A percentile compares a stretch with the other conserved stretches of the same genome.
These are phyloP conservation scores for Propithecus coquereli DNA, from an alignment of 2,113 vertebrate genomes.

Conservation along the genomic window DNA sequence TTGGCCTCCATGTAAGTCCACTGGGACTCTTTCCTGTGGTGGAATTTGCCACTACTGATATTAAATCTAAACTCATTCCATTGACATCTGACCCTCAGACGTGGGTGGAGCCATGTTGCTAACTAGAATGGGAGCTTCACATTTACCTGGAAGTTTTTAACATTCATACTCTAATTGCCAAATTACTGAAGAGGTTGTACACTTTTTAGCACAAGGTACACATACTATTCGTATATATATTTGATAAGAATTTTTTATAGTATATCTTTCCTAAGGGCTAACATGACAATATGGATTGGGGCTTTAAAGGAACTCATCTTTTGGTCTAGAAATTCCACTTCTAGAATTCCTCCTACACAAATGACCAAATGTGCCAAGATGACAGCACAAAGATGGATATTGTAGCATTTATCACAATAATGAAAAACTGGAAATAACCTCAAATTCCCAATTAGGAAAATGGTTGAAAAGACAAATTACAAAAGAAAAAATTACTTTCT, in stretches of 20 bases:
- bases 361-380: neutral
- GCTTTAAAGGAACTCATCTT: neutral
- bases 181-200: neutral
- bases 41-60: neutral
- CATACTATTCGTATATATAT: neutral
- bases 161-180: neutral
- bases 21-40: neutral
- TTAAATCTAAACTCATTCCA: neutral
- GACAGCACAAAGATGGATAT: neutral
- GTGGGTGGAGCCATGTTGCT: no score
- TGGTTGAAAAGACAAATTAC: neutral
- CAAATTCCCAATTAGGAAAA: neutral
- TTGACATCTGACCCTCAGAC: neutral
- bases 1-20: neutral
- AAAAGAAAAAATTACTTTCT: neutral
- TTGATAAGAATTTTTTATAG: neutral
- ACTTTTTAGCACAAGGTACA: neutral
- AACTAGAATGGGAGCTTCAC: neutral
- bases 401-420: neutral
- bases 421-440: neutral
- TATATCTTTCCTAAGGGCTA: neutral
- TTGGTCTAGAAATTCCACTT: neutral
- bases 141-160: neutral
- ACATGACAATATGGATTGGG: neutral
- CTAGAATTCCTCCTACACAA: neutral